Evolutionary conservation across 2,113 vertebrate species (phyloP).

Genomic region (Lepisosteus osseus): DNA sequence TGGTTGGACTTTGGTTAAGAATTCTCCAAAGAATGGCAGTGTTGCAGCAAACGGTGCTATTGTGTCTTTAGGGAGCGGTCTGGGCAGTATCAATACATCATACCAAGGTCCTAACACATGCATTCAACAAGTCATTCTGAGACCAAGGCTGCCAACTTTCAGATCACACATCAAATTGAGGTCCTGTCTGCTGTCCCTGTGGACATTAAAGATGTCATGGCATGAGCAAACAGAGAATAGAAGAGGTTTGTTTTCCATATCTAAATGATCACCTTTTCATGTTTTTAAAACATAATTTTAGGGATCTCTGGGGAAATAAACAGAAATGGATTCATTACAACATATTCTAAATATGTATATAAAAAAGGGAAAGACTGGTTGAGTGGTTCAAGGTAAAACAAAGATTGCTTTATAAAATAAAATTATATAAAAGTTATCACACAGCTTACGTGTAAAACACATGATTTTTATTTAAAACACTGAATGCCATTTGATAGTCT

Average conservation of each 20-base stretch:
- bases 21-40: constrained; percentile 55
- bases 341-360: background rate
- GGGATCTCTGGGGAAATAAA: background rate
- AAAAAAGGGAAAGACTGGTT: too few species aligned
- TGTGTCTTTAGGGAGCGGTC: constrained; percentile 57
- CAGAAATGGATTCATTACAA: background rate
- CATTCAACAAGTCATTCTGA: constrained; percentile 55
- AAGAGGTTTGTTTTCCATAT: too few species aligned
- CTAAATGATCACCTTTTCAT: too few species aligned
- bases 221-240: too few species aligned
- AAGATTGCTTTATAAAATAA: too few species aligned
- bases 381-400: too few species aligned
- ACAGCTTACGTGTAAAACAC: too few species aligned
- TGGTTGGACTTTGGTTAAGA: constrained; percentile 52
- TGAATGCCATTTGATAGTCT: constrained; percentile 62
- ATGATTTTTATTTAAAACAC: too few species aligned
- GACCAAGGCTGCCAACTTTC: constrained; percentile 46
- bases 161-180: constrained; percentile 50
- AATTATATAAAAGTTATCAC: too few species aligned
- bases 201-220: constrained; percentile 11
- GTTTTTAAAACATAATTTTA: background rate
- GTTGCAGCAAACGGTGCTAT: constrained; percentile 55
- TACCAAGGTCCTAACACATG: constrained; percentile 56
- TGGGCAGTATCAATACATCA: constrained; percentile 73
- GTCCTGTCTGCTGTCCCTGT: constrained; percentile 37